Evolutionary conservation across 1,140 invertebrate genomes (phyloP).

Genomic region (Cryptotermes secundus): DNA sequence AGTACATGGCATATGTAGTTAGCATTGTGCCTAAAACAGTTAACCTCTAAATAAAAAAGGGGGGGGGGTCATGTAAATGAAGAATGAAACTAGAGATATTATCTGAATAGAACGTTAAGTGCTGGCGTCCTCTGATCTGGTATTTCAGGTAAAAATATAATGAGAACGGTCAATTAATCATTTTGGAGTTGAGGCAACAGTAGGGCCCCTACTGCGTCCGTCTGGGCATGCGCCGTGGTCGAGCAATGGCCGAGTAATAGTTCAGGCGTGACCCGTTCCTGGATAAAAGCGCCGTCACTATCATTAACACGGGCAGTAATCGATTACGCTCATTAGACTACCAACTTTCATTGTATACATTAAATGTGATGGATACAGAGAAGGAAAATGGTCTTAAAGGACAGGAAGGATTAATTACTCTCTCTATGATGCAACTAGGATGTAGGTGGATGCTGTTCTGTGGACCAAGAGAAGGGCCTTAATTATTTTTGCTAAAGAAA

Average conservation of each 20-base stretch:
- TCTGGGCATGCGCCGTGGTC: no score
- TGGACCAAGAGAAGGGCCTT: background rate
- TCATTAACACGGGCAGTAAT: background rate
- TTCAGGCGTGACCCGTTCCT: background rate
- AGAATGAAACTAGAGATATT: no score
- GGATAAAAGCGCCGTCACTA: background rate
- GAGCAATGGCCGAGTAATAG: no score
- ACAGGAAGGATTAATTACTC: background rate
- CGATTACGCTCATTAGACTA: background rate
- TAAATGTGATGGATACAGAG: background rate
- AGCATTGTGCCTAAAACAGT: no score
- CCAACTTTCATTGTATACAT: background rate
- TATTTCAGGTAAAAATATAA: constrained; percentile 11
- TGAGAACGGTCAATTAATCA: background rate
- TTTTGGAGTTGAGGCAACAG: background rate
- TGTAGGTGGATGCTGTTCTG: background rate
- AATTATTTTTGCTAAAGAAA: background rate
- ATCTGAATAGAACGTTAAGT: no score
- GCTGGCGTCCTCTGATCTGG: background rate
- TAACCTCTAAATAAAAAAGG: no score
- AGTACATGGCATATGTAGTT: no score
- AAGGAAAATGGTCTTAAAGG: no score
- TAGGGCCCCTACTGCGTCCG: no score
- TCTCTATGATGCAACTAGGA: background rate
- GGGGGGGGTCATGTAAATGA: no score